Percentiles rank a stretch among this genome's conserved stretches.
phyloP scores from a whole-genome alignment of 2,113 vertebrate genomes.

The Oryzias melastigma region DNA sequence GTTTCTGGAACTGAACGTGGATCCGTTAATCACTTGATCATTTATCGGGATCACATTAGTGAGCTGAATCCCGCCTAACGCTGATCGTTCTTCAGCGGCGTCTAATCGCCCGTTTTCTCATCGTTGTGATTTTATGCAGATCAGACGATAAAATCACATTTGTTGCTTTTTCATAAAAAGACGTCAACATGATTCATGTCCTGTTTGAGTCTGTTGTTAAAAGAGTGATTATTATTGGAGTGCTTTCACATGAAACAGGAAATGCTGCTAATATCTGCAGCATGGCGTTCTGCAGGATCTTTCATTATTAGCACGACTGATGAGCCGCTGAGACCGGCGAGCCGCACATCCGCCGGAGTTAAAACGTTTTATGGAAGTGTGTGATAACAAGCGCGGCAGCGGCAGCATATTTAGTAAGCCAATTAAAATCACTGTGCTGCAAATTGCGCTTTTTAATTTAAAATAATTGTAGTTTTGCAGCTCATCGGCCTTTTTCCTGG shows the following conservation, averaged over 20 bases:
- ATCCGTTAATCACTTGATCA: conserved; percentile 30
- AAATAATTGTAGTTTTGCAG: neutral
- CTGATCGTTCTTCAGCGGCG: conserved; percentile 1
- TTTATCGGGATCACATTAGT: conserved; percentile 13
- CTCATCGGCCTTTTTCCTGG: neutral
- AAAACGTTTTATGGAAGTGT: neutral
- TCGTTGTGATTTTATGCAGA: too few relatives aligned
- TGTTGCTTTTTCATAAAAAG: too few relatives aligned
- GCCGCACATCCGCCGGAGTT: neutral
- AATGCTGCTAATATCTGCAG: neutral
- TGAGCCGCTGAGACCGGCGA: neutral
- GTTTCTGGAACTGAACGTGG: conserved; percentile 24
- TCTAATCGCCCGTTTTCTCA: neutral
- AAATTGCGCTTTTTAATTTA: conserved; percentile 1
- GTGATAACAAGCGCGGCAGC: neutral
- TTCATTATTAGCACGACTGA: neutral
- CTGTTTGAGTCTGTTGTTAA: neutral
- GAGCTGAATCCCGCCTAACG: conserved; percentile 15
- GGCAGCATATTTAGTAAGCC: neutral
- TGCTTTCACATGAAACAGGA: neutral
- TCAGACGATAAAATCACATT: too few relatives aligned
- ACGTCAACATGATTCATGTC: too few relatives aligned
- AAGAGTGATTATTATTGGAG: neutral
- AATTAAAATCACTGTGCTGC: conserved; percentile 1
- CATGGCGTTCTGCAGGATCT: neutral